These are phyloP conservation scores for Scaptomyza montana DNA, from an alignment of 1,140 invertebrate genomes.

Conservation along the genomic window DNA sequence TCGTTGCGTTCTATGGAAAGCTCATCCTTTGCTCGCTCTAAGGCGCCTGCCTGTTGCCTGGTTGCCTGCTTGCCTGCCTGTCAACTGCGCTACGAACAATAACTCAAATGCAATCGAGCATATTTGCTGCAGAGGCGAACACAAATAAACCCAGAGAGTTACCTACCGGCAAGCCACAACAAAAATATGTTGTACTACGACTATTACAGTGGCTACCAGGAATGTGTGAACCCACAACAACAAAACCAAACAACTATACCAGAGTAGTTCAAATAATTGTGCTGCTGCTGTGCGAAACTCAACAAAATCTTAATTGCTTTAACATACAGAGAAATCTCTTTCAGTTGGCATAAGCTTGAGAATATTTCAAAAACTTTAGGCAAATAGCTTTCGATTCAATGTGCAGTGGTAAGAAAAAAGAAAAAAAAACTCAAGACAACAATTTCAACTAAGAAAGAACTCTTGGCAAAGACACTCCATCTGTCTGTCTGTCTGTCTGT, in stretches of 20 bases:
- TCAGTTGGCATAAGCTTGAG: neutral
- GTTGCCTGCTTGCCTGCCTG: slow-evolving; percentile 15
- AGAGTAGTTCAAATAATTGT: neutral
- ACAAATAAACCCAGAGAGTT: slow-evolving; percentile 63
- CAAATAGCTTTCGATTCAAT: slow-evolving; percentile 18
- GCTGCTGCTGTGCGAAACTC: no score
- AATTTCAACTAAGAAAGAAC: slow-evolving; percentile 58
- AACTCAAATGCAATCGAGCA: slow-evolving; percentile 81
- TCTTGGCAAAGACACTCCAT: slow-evolving; percentile 34
- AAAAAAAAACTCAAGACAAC: slow-evolving; percentile 58
- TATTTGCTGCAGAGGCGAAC: slow-evolving; percentile 58
- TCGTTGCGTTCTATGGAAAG: slow-evolving; percentile 1
- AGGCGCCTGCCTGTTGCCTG: no score
- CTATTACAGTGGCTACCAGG: slow-evolving; percentile 21
- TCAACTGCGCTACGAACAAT: slow-evolving; percentile 67
- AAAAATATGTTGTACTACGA: slow-evolving; percentile 8
- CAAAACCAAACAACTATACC: neutral
- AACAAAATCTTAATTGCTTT: slow-evolving; percentile 5
- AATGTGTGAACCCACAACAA: neutral
- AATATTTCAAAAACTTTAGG: neutral
- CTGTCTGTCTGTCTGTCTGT: slow-evolving; percentile 15
- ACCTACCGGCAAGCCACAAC: slow-evolving; percentile 31
- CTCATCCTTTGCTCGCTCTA: slow-evolving; percentile 4
- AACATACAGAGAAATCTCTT: neutral
- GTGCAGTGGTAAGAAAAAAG: neutral